A percentile compares a stretch with the other conserved stretches of the same genome.
Conservation (phyloP, 1,140 invertebrate species). For the Teleogryllus occipitalis region DNA sequence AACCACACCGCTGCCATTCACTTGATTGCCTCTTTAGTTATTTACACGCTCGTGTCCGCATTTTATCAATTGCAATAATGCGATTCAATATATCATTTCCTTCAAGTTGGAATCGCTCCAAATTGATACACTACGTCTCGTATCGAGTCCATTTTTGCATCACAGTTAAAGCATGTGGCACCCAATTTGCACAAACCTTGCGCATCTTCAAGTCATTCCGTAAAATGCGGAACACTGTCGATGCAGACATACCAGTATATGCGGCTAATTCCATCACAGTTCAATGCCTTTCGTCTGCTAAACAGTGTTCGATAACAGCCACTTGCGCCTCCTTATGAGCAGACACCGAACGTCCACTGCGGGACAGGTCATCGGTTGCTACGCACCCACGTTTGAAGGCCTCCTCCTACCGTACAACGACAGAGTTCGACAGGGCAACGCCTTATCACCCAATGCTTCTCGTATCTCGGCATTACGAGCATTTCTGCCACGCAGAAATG, state of each 20-base stretch:
- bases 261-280: slow-evolving; percentile 1
- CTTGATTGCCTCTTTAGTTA: not conserved
- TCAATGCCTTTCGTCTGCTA: not conserved
- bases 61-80: not conserved
- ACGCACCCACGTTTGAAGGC: not conserved
- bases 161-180: not conserved
- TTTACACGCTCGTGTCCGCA: not conserved
- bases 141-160: not conserved
- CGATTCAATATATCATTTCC: not conserved
- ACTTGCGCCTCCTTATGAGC: not conserved
- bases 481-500: not conserved
- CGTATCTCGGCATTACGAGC: not conserved
- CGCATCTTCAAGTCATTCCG: not conserved
- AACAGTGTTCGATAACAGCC: not conserved
- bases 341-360: not conserved
- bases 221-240: not conserved
- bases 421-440: not conserved
- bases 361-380: not conserved
- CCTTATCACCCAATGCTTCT: not conserved
- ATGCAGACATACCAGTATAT: not conserved
- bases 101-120: not conserved
- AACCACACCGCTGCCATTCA: not conserved
- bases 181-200: not conserved
- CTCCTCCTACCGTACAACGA: not conserved
- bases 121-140: not conserved